Percentiles rank a stretch among this genome's conserved stretches.
Evolutionary conservation across 2,113 vertebrate species (phyloP).

Genomic region (Psephotus haematonotus): DNA sequence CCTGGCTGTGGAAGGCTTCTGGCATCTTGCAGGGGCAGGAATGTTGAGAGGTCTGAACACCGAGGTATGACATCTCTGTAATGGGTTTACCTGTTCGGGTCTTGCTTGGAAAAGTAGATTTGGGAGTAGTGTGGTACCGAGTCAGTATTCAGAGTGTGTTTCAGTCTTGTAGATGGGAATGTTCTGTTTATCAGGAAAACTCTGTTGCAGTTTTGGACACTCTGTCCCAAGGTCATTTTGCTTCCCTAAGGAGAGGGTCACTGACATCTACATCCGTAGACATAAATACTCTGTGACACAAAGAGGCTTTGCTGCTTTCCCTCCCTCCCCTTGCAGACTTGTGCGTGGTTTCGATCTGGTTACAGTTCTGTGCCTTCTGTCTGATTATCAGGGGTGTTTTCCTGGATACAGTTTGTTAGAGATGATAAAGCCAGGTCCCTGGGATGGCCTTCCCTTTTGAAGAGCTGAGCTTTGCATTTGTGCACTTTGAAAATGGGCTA

Average conservation of each 20-base stretch:
- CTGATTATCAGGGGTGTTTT: not conserved
- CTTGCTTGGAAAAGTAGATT: not conserved
- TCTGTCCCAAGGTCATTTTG: not conserved
- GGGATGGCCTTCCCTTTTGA: not conserved
- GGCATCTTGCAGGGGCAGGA: not conserved
- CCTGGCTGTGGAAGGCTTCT: not conserved
- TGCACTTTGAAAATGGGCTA: not conserved
- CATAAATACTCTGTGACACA: not conserved
- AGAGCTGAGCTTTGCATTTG: not conserved
- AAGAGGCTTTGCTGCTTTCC: not conserved
- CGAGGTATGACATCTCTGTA: not conserved
- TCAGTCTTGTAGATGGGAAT: not conserved
- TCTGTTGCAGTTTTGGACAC: not conserved
- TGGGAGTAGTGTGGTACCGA: not conserved
- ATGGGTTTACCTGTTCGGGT: not conserved
- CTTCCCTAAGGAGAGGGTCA: not conserved
- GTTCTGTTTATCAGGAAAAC: not conserved
- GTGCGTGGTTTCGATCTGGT: rapidly evolving
- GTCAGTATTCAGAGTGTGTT: not conserved
- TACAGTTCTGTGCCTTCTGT: not conserved
- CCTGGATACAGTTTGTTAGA: not conserved
- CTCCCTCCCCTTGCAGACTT: not conserved
- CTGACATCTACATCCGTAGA: not conserved
- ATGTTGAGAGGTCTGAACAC: not conserved
- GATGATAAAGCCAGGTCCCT: not conserved